Percentiles rank a stretch among this genome's conserved stretches.
Evolutionary conservation across 2,113 vertebrate genomes (phyloP).

Genomic region (Pomatorhinus ruficollis): DNA sequence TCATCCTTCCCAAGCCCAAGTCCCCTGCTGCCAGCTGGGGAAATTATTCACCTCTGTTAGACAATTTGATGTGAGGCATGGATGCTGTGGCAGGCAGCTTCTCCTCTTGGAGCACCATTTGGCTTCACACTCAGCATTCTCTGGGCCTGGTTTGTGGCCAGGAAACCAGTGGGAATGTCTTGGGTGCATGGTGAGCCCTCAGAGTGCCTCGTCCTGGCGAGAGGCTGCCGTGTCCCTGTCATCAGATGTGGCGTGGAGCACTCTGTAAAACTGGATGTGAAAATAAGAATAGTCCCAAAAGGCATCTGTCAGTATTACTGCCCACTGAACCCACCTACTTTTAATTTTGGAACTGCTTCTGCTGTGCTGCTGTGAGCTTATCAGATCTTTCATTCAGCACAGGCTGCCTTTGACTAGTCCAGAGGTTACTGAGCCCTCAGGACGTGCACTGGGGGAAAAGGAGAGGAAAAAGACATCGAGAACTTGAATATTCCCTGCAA

Average conservation of each 20-base stretch:
- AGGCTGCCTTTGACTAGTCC: rapidly evolving
- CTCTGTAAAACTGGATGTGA: background rate
- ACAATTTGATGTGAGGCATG: background rate
- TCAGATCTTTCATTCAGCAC: background rate
- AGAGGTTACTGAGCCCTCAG: background rate
- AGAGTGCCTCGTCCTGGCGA: background rate
- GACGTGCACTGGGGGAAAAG: background rate
- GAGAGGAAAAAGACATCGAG: background rate
- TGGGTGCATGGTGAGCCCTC: rapidly evolving
- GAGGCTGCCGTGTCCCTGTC: background rate
- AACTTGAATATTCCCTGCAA: background rate
- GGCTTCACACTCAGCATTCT: background rate
- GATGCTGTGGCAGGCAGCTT: background rate
- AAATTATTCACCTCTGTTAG: background rate
- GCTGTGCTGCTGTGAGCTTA: background rate
- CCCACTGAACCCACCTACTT: background rate
- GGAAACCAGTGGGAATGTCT: background rate
- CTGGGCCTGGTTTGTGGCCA: background rate
- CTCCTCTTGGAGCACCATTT: background rate
- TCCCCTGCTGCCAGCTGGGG: background rate
- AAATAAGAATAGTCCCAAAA: background rate
- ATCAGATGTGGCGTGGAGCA: background rate
- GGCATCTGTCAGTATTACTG: rapidly evolving
- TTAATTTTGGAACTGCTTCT: background rate
- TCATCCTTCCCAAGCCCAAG: background rate